These are phyloP conservation scores for Gonocerus acuteangulatus DNA, from an alignment of 2,888 invertebrate species.

Conservation along the genomic window DNA sequence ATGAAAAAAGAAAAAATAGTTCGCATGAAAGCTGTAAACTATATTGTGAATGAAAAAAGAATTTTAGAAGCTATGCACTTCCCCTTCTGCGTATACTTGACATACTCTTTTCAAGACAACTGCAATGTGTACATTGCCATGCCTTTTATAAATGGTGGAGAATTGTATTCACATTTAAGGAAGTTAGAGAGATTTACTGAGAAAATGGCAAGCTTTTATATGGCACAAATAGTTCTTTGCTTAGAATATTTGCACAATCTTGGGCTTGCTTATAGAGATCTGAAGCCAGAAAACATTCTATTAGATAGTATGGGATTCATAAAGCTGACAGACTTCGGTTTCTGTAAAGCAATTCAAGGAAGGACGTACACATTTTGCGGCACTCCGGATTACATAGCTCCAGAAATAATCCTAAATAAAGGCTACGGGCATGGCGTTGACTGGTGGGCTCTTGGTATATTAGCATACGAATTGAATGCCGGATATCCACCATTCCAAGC, in stretches of 20 bases:
- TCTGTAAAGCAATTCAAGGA: slow-evolving; percentile 63
- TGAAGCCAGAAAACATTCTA: slow-evolving; percentile 88
- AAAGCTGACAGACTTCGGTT: slow-evolving; percentile 89
- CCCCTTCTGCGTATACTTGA: slow-evolving; percentile 80
- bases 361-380: slow-evolving; percentile 52
- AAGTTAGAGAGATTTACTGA: slow-evolving; percentile 53
- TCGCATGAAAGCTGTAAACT: slow-evolving; percentile 56
- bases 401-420: slow-evolving; percentile 57
- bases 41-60: slow-evolving; percentile 65
- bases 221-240: slow-evolving; percentile 80
- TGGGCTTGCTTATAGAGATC: slow-evolving; percentile 81
- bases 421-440: slow-evolving; percentile 91
- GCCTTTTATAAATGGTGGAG: slow-evolving; percentile 82
- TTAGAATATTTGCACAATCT: slow-evolving; percentile 87
- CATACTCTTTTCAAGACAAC: slow-evolving; percentile 79
- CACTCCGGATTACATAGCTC: slow-evolving; percentile 55
- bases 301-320: slow-evolving; percentile 70
- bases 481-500: slow-evolving; percentile 92
- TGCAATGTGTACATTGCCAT: slow-evolving; percentile 74
- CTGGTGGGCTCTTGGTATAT: slow-evolving; percentile 92
- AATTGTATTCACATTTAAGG: slow-evolving; percentile 74
- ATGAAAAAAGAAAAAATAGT: slow-evolving; percentile 57
- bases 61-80: slow-evolving; percentile 79
- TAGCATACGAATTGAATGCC: slow-evolving; percentile 82
- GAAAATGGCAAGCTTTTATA: slow-evolving; percentile 63